Conservation (phyloP, 2,113 vertebrate species). For the Cebus imitator region DNA sequence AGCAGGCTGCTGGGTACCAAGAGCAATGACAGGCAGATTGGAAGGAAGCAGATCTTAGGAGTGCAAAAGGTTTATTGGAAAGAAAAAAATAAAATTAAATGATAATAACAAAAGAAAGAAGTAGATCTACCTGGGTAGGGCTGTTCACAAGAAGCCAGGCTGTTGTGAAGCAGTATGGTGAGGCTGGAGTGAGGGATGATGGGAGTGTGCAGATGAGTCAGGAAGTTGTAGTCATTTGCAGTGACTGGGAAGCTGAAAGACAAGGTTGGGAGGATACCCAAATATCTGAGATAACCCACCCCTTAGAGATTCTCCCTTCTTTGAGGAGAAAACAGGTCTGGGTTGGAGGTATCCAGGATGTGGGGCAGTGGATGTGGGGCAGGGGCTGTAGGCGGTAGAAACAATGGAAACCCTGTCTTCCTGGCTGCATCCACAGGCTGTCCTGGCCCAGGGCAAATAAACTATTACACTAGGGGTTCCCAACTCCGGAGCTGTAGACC, state of each 20-base stretch:
- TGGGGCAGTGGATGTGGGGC: neutral
- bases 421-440: neutral
- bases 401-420: neutral
- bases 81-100: too few relatives aligned
- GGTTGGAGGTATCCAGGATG: neutral
- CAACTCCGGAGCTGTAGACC: too few relatives aligned
- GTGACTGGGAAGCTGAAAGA: neutral
- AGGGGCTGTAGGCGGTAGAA: accelerated
- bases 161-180: neutral
- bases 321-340: neutral
- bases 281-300: neutral
- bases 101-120: too few relatives aligned
- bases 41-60: neutral
- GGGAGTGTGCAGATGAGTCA: neutral
- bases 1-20: neutral
- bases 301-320: neutral
- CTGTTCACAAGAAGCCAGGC: neutral
- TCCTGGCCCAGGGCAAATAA: neutral
- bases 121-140: neutral
- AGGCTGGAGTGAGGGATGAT: neutral
- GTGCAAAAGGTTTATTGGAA: too few relatives aligned
- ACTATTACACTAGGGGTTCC: neutral
- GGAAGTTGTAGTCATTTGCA: neutral
- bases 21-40: neutral
- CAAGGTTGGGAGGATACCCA: neutral